A percentile compares a stretch with the other conserved stretches of the same genome.
phyloP scores from a whole-genome alignment of 2,797 vertebrate genomes.

The Hipposideros larvatus region DNA sequence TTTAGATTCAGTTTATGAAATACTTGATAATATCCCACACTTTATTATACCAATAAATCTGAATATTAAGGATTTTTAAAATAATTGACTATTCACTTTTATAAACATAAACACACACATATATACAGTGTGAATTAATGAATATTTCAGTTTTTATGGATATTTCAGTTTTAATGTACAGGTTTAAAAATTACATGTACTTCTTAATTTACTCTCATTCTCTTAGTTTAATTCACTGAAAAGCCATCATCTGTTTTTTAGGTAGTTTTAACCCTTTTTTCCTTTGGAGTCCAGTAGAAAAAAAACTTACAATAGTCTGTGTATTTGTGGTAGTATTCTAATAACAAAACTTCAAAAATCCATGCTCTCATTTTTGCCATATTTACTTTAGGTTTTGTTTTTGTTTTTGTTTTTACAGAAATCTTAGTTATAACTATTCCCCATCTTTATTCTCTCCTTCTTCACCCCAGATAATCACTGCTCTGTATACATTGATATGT shows the following conservation, averaged over 20 bases:
- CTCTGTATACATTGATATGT: background rate
- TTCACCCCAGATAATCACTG: background rate
- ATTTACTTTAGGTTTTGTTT: background rate
- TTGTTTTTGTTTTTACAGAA: background rate
- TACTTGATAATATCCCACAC: background rate
- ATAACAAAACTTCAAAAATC: background rate
- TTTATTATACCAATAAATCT: background rate
- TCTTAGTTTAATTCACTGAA: constrained; percentile 29
- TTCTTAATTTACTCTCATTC: constrained; percentile 2
- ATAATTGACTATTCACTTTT: background rate
- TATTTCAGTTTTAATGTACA: background rate
- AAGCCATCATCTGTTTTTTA: background rate
- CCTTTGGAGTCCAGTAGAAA: constrained; percentile 5
- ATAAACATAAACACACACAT: background rate
- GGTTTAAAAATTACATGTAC: background rate
- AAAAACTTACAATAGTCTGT: background rate
- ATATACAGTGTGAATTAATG: background rate
- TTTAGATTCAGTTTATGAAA: background rate
- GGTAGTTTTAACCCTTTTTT: background rate
- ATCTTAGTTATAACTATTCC: background rate
- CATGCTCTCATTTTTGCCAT: background rate
- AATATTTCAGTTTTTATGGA: background rate
- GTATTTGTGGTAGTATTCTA: background rate
- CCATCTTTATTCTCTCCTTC: background rate
- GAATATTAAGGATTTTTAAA: constrained; percentile 30